These are phyloP conservation scores for Stegana nigrithorax DNA, from an alignment of 2,888 invertebrate genomes.

Conservation along the genomic window DNA sequence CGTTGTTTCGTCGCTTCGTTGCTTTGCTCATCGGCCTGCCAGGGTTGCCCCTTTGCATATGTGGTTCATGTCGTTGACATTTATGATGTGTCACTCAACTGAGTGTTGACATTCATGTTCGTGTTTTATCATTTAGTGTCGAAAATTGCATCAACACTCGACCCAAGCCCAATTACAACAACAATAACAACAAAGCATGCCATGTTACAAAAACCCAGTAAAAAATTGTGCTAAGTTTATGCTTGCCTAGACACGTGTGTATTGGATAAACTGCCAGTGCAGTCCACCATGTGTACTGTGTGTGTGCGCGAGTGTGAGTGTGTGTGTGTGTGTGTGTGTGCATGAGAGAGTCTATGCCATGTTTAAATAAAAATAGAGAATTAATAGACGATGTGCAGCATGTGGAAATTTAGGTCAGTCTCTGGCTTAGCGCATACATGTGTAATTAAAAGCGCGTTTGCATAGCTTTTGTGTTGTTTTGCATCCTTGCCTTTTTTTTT, in stretches of 20 bases:
- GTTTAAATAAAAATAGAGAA: not conserved
- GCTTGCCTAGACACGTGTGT: no score
- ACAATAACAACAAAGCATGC: not conserved
- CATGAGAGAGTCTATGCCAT: not conserved
- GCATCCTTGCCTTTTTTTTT: no score
- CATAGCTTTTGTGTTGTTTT: no score
- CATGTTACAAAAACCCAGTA: slow-evolving; percentile 5
- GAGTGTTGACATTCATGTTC: slow-evolving; percentile 30
- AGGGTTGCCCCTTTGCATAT: no score
- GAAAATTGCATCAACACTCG: slow-evolving; percentile 63
- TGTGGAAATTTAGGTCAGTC: not conserved
- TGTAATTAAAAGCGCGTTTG: no score
- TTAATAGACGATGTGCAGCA: not conserved
- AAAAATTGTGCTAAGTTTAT: slow-evolving; percentile 14
- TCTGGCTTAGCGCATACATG: no score
- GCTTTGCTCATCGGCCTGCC: no score
- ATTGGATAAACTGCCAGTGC: no score
- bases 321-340: not conserved
- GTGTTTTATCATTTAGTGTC: slow-evolving; percentile 61
- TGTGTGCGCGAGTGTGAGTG: not conserved
- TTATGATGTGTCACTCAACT: slow-evolving; percentile 51
- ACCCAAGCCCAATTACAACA: slow-evolving; percentile 6
- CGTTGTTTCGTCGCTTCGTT: slow-evolving; percentile 42
- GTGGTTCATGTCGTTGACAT: slow-evolving; percentile 50
- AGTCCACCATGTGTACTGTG: no score